These are phyloP conservation scores for Panagrolaimus sp. DNA, from an alignment of 1,140 invertebrate species.

Conservation along the genomic window DNA sequence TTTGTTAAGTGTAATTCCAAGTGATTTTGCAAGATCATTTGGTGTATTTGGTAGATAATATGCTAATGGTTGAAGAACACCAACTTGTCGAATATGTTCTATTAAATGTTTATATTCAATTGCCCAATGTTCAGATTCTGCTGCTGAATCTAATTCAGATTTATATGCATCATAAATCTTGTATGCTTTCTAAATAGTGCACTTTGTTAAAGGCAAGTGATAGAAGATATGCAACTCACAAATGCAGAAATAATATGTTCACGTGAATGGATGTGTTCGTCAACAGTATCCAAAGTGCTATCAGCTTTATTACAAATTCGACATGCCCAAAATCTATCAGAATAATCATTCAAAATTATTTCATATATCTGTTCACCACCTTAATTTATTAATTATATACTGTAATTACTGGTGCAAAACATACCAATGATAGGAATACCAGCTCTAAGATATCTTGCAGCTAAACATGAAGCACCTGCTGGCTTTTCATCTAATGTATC, in stretches of 20 bases:
- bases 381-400: background rate
- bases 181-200: background rate
- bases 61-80: too few relatives aligned
- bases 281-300: background rate
- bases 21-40: too few relatives aligned
- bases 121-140: conserved; percentile 1
- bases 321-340: background rate
- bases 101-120: background rate
- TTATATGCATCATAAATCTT: background rate
- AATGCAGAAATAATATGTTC: background rate
- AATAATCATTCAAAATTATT: background rate
- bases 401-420: background rate
- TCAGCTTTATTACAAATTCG: background rate
- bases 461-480: background rate
- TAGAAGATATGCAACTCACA: too few relatives aligned
- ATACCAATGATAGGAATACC: conserved; percentile 3
- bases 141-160: background rate
- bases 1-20: too few relatives aligned
- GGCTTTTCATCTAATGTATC: background rate
- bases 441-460: background rate
- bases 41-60: too few relatives aligned
- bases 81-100: background rate
- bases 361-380: background rate
- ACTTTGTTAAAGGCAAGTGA: background rate
- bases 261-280: background rate